Evolutionary conservation across 2,888 invertebrate genomes (phyloP).

Genomic region (Eupelmus urozonus): DNA sequence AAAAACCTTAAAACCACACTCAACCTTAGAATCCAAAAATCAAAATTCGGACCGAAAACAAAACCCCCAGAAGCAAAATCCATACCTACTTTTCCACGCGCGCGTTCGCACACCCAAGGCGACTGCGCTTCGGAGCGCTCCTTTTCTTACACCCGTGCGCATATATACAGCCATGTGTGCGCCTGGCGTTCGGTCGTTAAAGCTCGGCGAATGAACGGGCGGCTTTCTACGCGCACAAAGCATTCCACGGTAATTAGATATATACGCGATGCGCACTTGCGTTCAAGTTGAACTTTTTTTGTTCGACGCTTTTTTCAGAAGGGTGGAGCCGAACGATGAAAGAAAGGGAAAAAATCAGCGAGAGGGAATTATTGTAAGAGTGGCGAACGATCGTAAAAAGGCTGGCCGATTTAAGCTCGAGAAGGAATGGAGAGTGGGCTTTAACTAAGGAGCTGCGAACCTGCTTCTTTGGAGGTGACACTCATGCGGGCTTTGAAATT

Average conservation of each 20-base stretch:
- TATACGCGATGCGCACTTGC: constrained; percentile 55
- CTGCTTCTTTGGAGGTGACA: too few relatives aligned
- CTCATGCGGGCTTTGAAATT: too few relatives aligned
- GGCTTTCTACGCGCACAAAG: constrained; percentile 69
- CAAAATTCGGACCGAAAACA: too few relatives aligned
- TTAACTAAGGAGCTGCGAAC: too few relatives aligned
- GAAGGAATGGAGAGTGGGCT: too few relatives aligned
- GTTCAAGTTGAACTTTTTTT: neutral
- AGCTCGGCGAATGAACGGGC: constrained; percentile 64
- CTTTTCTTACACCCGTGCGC: constrained; percentile 27
- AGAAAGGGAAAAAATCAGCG: neutral
- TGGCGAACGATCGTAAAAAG: too few relatives aligned
- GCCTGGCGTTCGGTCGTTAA: constrained; percentile 64
- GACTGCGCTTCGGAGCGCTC: neutral
- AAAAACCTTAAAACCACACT: too few relatives aligned
- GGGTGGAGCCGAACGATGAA: neutral
- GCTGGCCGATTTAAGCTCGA: too few relatives aligned
- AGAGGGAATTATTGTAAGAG: too few relatives aligned
- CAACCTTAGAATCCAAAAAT: too few relatives aligned
- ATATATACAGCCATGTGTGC: neutral
- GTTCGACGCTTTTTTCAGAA: neutral
- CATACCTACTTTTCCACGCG: too few relatives aligned
- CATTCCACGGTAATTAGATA: constrained; percentile 73
- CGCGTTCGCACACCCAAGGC: neutral
- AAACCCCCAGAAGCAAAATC: too few relatives aligned